Evolutionary conservation across 2,113 vertebrate species (phyloP), one percentile per base, ranked within the genome.

Genomic region (Scatophagus argus): DNA sequence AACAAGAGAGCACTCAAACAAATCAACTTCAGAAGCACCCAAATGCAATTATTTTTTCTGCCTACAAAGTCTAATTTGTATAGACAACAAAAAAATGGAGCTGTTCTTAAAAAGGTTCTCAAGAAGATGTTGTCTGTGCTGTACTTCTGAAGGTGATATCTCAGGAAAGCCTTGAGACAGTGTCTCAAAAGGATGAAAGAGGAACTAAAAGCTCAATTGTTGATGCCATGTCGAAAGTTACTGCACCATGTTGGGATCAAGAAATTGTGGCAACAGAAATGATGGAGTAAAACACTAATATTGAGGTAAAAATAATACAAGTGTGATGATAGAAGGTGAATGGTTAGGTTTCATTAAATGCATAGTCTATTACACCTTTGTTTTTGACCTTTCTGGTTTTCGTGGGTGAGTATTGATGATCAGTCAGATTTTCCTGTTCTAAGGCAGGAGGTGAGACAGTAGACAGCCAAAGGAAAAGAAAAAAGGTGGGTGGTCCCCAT

Each of bases 191-290:
- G 27, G 29, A 62, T 54, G 51, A 58, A 65, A 13, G 21, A 54
- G 39, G 21, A 34, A 43, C 13, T 62, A 43, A 31, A 23, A 41
- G 36, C 21, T 62, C 12, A 52, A 61, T 31, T 51, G 13, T 32
- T 63, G 71, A 68, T 62, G 64, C 38, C 49, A 43, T 31, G 47
- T 56, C 47, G 32, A 34, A 63, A 47, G 10, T 63, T 41, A 63
- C 49, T 81, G 16, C 8, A 56, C 43, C 41, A 56, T 62, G 79
- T 39, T 41, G 41, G 8, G 23, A 41, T 41, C 59, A 19, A 43
- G 16, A 43, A 44, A 43, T 19, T 29, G 5, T 29, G 12, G 39
- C 23, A 16, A 39, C 13, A 60, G 58, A 61, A 41, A 61, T 17
- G 14, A 27, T 13, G 3, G 14, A 39, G 13, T 39, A 25, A 23